Percentiles rank a stretch among this genome's conserved stretches.
Conservation (phyloP, 2,888 invertebrate genomes). For the Chrysolina americana region DNA sequence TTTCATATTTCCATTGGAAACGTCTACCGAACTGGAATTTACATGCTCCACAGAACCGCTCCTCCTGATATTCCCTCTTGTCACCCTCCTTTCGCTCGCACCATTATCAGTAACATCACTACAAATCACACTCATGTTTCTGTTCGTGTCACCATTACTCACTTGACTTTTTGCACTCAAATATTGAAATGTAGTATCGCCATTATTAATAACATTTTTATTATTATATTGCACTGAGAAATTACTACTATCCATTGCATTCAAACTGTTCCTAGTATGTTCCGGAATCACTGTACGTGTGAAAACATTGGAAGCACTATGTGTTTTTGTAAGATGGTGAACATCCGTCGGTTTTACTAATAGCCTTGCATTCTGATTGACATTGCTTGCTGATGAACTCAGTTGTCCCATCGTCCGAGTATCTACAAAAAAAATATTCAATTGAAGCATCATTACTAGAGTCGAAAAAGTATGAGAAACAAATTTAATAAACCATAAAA, state of each 20-base stretch:
- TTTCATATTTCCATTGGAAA: conserved; percentile 63
- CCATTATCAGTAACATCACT: conserved; percentile 49
- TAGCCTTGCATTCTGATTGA: conserved; percentile 54
- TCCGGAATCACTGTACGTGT: conserved; percentile 54
- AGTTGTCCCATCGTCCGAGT: conserved; percentile 50
- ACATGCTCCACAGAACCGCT: conserved; percentile 67
- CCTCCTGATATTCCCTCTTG: conserved; percentile 56
- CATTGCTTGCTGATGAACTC: conserved; percentile 62
- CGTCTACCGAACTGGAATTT: conserved; percentile 60
- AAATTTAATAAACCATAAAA: too few species aligned
- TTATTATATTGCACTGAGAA: conserved; percentile 59
- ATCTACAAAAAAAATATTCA: conserved; percentile 50
- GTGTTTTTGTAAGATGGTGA: conserved; percentile 65
- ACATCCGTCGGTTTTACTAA: conserved; percentile 50
- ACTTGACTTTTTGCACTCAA: conserved; percentile 42
- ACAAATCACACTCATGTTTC: conserved; percentile 46
- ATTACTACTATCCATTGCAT: conserved; percentile 58
- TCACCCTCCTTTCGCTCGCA: conserved; percentile 45
- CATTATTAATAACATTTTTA: conserved; percentile 51
- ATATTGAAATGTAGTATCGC: conserved; percentile 16
- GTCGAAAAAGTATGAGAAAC: too few species aligned
- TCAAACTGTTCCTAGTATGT: conserved; percentile 59
- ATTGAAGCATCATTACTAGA: too few species aligned
- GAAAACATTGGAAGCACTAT: conserved; percentile 68
- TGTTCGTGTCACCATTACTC: conserved; percentile 40